These are phyloP conservation scores for Diplodus sargus DNA, from an alignment of 2,797 vertebrate genomes.

Conservation along the genomic window DNA sequence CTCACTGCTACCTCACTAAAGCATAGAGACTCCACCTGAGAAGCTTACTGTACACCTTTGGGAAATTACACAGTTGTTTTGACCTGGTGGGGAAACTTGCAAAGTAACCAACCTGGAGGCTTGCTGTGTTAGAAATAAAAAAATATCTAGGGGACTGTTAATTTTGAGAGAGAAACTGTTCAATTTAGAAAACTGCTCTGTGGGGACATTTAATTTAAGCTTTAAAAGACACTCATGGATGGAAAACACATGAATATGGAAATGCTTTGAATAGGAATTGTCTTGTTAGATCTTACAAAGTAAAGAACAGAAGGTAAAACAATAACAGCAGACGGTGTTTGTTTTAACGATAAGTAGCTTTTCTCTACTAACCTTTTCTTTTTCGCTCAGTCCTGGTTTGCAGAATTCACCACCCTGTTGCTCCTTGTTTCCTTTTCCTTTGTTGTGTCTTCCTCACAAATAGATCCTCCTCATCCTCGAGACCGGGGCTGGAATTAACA, in stretches of 20 bases:
- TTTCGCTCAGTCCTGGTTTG: slow-evolving; percentile 55
- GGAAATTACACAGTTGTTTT: slow-evolving; percentile 49
- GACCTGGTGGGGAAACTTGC: slow-evolving; percentile 63
- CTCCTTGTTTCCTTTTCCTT: slow-evolving; percentile 71
- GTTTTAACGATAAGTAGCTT: slow-evolving; percentile 54
- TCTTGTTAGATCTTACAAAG: slow-evolving; percentile 43
- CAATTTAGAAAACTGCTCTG: slow-evolving; percentile 29
- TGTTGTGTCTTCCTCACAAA: slow-evolving; percentile 72
- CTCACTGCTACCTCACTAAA: slow-evolving; percentile 32
- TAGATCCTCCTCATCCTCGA: slow-evolving; percentile 76
- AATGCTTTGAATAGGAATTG: slow-evolving; percentile 20
- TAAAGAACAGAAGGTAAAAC: slow-evolving; percentile 34
- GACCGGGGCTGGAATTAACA: slow-evolving; percentile 62
- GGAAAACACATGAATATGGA: slow-evolving; percentile 8
- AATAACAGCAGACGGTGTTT: slow-evolving; percentile 43
- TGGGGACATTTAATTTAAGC: slow-evolving; percentile 29
- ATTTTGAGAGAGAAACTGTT: slow-evolving; percentile 17
- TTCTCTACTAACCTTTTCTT: slow-evolving; percentile 74
- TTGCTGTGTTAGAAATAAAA: slow-evolving; percentile 14
- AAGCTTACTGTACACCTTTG: slow-evolving; percentile 20
- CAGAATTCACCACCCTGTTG: slow-evolving; percentile 78
- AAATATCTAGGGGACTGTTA: slow-evolving; percentile 27
- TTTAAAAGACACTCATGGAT: slow-evolving; percentile 10
- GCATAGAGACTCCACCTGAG: slow-evolving; percentile 55
- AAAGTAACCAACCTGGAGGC: slow-evolving; percentile 19